These are phyloP conservation scores for Pungitius pungitius DNA, from an alignment of 2,113 vertebrate genomes.

Conservation along the genomic window DNA sequence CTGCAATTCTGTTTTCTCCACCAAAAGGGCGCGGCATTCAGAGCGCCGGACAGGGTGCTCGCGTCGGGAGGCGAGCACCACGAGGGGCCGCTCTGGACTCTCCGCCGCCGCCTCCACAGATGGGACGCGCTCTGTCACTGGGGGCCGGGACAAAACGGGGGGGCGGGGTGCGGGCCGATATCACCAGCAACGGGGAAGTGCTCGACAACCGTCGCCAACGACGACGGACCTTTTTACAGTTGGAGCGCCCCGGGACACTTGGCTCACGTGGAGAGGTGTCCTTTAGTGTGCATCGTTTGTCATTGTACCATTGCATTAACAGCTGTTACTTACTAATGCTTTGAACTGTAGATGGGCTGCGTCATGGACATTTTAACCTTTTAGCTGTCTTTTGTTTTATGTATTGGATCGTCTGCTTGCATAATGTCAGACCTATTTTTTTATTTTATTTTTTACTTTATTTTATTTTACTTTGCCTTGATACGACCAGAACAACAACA, in stretches of 20 bases:
- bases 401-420: constrained; percentile 47
- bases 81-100: background rate
- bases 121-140: constrained; percentile 54
- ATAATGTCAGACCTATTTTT: constrained; percentile 33
- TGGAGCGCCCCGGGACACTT: background rate
- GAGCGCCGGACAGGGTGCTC: constrained; percentile 36
- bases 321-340: constrained; percentile 73
- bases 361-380: constrained; percentile 64
- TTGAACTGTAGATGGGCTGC: constrained; percentile 49
- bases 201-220: constrained; percentile 2
- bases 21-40: background rate
- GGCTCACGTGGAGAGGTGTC: constrained; percentile 23
- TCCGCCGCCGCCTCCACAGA: constrained; percentile 24
- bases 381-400: constrained; percentile 57
- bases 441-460: constrained; percentile 7
- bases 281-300: constrained; percentile 41
- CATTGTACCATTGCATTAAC: constrained; percentile 59
- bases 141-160: constrained; percentile 46
- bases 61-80: background rate
- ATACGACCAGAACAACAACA: constrained; percentile 38
- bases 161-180: constrained; percentile 19
- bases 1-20: constrained; percentile 8
- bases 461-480: constrained; percentile 52
- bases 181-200: constrained; percentile 65
- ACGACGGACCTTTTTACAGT: constrained; percentile 24